Conservation (phyloP, 1,140 invertebrate species). For the Drosophila fuyamai region DNA sequence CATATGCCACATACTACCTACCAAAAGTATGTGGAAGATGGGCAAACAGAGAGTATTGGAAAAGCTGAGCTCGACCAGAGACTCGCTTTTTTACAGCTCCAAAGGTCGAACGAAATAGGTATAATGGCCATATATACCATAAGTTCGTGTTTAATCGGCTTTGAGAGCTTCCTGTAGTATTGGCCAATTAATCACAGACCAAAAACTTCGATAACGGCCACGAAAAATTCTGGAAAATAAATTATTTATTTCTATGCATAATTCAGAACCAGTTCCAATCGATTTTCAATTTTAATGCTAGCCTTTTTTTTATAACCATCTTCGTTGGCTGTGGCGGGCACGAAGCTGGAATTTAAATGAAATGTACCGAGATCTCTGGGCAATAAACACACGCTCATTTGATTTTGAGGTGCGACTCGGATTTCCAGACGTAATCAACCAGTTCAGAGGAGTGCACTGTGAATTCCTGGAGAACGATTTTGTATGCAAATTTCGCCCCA, state of each 20-base stretch:
- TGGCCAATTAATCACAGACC: slow-evolving; percentile 36
- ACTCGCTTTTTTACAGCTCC: slow-evolving; percentile 21
- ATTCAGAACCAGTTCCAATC: slow-evolving; percentile 54
- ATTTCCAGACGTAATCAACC: slow-evolving; percentile 48
- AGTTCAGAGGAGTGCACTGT: slow-evolving; percentile 32
- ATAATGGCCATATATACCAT: neutral
- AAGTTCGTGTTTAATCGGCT: slow-evolving; percentile 11
- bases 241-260: slow-evolving; percentile 44
- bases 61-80: slow-evolving; percentile 13
- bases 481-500: slow-evolving; percentile 27
- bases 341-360: slow-evolving; percentile 51
- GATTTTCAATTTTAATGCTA: slow-evolving; percentile 46
- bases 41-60: slow-evolving; percentile 25
- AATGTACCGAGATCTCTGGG: slow-evolving; percentile 27
- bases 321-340: slow-evolving; percentile 23
- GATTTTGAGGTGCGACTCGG: slow-evolving; percentile 46
- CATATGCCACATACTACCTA: slow-evolving; percentile 30
- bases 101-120: slow-evolving; percentile 9
- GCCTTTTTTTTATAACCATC: slow-evolving; percentile 23
- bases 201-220: slow-evolving; percentile 28
- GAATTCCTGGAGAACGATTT: slow-evolving; percentile 41
- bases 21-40: slow-evolving; percentile 6
- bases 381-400: slow-evolving; percentile 22
- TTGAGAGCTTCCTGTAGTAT: slow-evolving; percentile 36
- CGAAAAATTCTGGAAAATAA: slow-evolving; percentile 41